Percentiles rank a stretch among this genome's conserved stretches.
These are phyloP conservation scores for Holothuria glaberrima DNA, from an alignment of 35 echinoderm and acorn worm genomes.

Conservation along the genomic window DNA sequence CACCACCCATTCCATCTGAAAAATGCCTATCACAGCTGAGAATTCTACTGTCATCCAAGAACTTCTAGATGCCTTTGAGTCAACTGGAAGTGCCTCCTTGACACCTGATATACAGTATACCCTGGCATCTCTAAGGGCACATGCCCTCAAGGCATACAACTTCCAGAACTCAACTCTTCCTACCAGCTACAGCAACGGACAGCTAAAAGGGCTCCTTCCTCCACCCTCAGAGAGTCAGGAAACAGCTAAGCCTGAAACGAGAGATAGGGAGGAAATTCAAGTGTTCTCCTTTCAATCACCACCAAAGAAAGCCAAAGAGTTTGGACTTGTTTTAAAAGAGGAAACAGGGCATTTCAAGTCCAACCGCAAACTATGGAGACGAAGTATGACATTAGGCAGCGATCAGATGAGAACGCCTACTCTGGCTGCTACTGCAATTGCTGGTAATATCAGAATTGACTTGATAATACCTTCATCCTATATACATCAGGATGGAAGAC, in stretches of 20 bases:
- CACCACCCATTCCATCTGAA: background rate
- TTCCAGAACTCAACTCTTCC: background rate
- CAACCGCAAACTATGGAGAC: conserved; percentile 30
- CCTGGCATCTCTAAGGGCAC: conserved; percentile 20
- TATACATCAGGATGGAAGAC: background rate
- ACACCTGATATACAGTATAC: conserved; percentile 43
- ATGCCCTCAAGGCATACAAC: conserved; percentile 11
- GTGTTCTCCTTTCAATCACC: conserved; percentile 50
- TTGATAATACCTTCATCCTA: conserved; percentile 36
- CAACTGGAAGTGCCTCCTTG: background rate
- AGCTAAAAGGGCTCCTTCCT: conserved; percentile 7
- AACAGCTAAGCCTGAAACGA: conserved; percentile 19
- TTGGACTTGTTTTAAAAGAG: conserved; percentile 38
- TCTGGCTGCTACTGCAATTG: background rate
- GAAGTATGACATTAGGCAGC: conserved; percentile 20
- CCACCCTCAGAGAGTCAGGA: conserved; percentile 13
- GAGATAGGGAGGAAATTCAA: conserved; percentile 43
- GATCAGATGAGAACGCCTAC: conserved; percentile 6
- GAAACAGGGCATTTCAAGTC: conserved; percentile 35
- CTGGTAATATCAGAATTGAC: conserved; percentile 18
- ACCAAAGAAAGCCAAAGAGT: conserved; percentile 29
- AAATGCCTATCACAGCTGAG: conserved; percentile 33
- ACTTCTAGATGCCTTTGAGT: conserved; percentile 13
- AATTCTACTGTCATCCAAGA: conserved; percentile 17
- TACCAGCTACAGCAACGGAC: background rate